Percentiles rank a stretch among this genome's conserved stretches.
Conservation (phyloP, 2,113 vertebrate species). For the Phalacrocorax aristotelis region DNA sequence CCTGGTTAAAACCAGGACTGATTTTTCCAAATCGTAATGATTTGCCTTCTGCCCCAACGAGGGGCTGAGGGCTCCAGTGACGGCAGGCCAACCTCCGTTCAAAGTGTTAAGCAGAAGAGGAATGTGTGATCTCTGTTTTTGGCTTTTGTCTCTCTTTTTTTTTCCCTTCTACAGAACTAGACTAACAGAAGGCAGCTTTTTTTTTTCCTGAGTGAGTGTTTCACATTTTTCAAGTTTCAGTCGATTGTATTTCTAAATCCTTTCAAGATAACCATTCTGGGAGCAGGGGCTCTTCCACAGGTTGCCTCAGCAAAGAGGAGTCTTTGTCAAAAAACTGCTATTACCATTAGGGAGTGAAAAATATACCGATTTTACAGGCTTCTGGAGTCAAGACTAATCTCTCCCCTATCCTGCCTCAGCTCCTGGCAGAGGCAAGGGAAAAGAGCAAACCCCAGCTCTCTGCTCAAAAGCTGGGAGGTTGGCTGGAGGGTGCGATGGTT, state of each 20-base stretch:
- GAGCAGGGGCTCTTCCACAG: neutral
- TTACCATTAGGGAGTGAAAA: neutral
- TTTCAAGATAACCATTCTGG: neutral
- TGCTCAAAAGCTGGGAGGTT: neutral
- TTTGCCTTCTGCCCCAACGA: neutral
- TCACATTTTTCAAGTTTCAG: constrained; percentile 8
- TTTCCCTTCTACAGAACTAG: neutral
- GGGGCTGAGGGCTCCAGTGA: neutral
- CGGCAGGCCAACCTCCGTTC: neutral
- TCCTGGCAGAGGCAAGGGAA: neutral
- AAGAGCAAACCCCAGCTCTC: neutral
- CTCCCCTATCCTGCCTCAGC: neutral
- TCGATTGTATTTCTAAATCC: neutral
- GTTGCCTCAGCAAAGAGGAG: neutral
- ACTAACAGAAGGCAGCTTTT: neutral
- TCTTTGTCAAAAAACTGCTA: neutral
- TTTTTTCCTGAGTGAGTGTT: neutral
- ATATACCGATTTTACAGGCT: neutral
- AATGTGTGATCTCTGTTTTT: neutral
- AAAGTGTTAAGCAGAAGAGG: neutral
- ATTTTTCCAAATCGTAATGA: neutral
- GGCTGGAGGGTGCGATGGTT: neutral
- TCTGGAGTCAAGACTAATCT: neutral
- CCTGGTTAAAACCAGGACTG: neutral
- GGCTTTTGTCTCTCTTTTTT: neutral